phyloP scores from a whole-genome alignment of 1,140 invertebrate species.

The Arion vulgaris region DNA sequence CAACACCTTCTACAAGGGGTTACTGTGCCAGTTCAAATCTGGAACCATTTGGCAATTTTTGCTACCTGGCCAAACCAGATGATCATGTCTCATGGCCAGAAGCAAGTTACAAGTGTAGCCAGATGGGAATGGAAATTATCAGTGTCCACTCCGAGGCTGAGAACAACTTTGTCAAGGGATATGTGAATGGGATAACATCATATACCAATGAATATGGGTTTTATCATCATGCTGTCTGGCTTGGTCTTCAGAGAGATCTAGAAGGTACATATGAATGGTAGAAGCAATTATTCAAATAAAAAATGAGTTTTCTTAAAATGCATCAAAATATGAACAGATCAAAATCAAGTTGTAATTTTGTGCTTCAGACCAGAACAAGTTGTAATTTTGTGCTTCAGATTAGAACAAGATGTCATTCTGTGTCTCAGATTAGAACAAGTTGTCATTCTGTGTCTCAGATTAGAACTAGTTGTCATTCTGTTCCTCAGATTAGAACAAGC shows the following conservation, averaged over 20 bases:
- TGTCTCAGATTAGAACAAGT: too few relatives aligned
- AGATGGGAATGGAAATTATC: conserved; percentile 38
- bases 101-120: conserved; percentile 42
- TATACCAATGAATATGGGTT: not conserved
- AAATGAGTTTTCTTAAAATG: too few relatives aligned
- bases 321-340: too few relatives aligned
- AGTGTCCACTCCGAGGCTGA: conserved; percentile 47
- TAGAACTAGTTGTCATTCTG: too few relatives aligned
- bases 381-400: too few relatives aligned
- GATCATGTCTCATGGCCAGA: conserved; percentile 43
- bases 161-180: conserved; percentile 37
- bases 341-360: too few relatives aligned
- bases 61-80: conserved; percentile 38
- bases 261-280: conserved; percentile 34
- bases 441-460: too few relatives aligned
- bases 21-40: conserved; percentile 38
- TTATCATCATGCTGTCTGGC: conserved; percentile 33
- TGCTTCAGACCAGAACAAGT: too few relatives aligned
- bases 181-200: not conserved
- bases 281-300: too few relatives aligned
- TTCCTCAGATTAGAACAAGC: too few relatives aligned
- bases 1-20: conserved; percentile 45
- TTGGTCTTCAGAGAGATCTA: conserved; percentile 43
- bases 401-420: too few relatives aligned
- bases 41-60: conserved; percentile 39